phyloP scores from a whole-genome alignment of 2,797 vertebrate species.

The Gallinago stenura region DNA sequence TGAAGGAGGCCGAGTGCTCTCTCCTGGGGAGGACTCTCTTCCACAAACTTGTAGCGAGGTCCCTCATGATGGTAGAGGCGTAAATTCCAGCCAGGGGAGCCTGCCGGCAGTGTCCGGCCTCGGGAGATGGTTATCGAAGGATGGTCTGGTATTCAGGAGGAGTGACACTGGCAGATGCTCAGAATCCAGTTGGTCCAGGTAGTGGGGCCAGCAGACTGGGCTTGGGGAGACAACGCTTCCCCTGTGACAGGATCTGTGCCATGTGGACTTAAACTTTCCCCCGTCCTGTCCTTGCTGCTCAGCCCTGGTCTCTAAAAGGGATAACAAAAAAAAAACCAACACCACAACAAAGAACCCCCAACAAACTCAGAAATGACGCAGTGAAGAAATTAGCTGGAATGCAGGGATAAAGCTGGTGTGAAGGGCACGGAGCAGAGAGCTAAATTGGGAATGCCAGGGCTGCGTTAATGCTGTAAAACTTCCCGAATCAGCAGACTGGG shows the following conservation, averaged over 20 bases:
- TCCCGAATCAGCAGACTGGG: conserved; percentile 32
- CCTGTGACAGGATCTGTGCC: not conserved
- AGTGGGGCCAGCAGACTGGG: not conserved
- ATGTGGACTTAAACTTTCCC: not conserved
- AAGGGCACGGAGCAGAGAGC: conserved; percentile 20
- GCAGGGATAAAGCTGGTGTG: conserved; percentile 5
- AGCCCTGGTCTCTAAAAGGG: not conserved
- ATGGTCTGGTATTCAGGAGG: not conserved
- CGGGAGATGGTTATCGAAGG: not conserved
- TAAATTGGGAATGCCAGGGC: not conserved
- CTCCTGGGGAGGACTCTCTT: not conserved
- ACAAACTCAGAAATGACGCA: conserved; percentile 22
- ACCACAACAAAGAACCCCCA: too few relatives aligned
- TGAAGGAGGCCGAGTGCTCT: not conserved
- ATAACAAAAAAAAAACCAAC: not conserved
- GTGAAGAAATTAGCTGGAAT: not conserved
- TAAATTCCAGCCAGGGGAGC: not conserved
- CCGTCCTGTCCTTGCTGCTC: not conserved
- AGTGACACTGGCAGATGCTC: not conserved
- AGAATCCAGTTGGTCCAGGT: conserved; percentile 19
- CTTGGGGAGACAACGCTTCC: not conserved
- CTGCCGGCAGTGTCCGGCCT: not conserved
- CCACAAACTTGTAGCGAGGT: not conserved
- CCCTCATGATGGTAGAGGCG: not conserved
- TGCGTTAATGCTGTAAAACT: conserved; percentile 25